Evolutionary conservation across 2,888 invertebrate species (phyloP), one percentile per base, ranked within the genome.

Genomic region (Abrostola triplasia): DNA sequence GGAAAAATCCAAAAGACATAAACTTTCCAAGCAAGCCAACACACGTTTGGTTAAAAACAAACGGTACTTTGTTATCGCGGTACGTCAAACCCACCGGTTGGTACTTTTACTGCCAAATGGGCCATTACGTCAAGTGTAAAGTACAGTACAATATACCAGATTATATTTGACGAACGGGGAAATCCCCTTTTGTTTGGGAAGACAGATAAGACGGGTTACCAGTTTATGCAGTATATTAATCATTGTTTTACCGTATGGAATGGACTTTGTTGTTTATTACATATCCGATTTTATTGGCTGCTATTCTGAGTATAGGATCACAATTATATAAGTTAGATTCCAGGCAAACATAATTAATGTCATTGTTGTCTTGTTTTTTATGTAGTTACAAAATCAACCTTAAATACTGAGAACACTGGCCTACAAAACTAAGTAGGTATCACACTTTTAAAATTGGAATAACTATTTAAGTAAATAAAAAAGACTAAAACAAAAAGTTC

Each of bases 81-180:
- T 73, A 81, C 80, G 89, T 89, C 89, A 88, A 82, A 81, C 67
- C 70, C 89, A 89, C 80, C 67, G 77, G 44, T 24, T 47, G 24
- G 73, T 72, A 82, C 84, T 87, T 81, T 73, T 73, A 76, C 77
- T 72, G 78, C 81, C 76, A 82, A 88, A 88, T 86, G 86, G 86
- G 72, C 86, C 68, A 84, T 86, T 86, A 77, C 61, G 73, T 75
- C 76, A 74, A 77, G 77, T 81, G 78, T 70, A 73, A 74, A 47
- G 44, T 47, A 47, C 44, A 24, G 44, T 24, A 47, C 44, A 47
- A 70, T 77, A 77, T 76, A 62, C 60, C 59, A 64, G 77, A 78
- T 84, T 82, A 82, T 77, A 64, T 80, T 77, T 81, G 82, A 84
- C 79, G 75, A 69, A 73, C 77, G 79, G 76, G 69, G 79, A 67